Percentiles rank a stretch among this genome's conserved stretches.
phyloP scores from a whole-genome alignment of 2,797 vertebrate species.

The Catharus ustulatus region DNA sequence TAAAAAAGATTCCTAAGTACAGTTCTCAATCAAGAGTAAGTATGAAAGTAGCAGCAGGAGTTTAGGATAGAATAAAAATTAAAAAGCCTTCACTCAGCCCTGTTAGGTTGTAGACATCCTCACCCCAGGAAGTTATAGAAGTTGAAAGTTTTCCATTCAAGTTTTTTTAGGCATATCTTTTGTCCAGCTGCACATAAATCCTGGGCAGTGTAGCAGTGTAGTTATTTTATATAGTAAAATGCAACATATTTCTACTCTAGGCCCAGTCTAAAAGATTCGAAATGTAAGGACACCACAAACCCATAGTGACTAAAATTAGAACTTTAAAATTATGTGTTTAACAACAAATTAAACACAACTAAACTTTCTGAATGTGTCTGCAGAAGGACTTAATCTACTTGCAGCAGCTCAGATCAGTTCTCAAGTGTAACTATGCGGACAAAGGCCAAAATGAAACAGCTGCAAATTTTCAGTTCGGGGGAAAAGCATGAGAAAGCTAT shows the following conservation, averaged over 20 bases:
- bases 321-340: background rate
- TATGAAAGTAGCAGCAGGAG: background rate
- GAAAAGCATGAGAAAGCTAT: background rate
- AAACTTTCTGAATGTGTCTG: background rate
- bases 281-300: background rate
- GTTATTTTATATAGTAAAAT: background rate
- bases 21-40: background rate
- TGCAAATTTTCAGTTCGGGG: background rate
- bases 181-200: background rate
- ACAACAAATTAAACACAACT: background rate
- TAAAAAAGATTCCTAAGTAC: background rate
- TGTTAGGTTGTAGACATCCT: background rate
- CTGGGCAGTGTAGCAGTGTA: background rate
- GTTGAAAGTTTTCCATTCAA: background rate
- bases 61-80: background rate
- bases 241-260: background rate
- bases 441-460: background rate
- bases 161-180: background rate
- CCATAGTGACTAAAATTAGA: background rate
- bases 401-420: background rate
- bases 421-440: background rate
- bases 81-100: background rate
- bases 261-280: background rate
- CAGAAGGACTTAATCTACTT: background rate
- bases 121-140: background rate